Conservation (phyloP, 2,113 vertebrate species). For the Todiramphus chloris region DNA sequence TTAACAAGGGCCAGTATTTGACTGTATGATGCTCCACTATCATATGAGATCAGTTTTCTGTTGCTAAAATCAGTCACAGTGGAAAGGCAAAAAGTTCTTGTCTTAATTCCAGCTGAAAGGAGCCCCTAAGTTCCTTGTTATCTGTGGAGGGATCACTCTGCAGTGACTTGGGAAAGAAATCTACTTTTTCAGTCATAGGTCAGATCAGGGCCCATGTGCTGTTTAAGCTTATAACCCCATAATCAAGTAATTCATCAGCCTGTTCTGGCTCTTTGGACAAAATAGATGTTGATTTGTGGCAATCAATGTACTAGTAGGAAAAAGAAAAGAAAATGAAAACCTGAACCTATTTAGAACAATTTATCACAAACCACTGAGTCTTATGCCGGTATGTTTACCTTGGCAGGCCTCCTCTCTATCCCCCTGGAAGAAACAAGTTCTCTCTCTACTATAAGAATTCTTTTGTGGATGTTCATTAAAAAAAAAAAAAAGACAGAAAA, state of each 20-base stretch:
- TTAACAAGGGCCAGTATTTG: background rate
- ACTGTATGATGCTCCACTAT: background rate
- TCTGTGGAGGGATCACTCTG: background rate
- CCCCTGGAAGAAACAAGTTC: background rate
- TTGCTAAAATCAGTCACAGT: background rate
- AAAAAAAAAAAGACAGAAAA: background rate
- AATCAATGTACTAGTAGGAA: background rate
- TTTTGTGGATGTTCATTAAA: background rate
- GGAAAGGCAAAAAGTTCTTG: background rate
- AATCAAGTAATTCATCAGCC: background rate
- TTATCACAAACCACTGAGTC: background rate
- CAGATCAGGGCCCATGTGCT: background rate
- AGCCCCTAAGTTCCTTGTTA: background rate
- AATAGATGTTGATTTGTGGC: background rate
- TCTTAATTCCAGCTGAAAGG: background rate
- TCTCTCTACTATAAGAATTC: background rate
- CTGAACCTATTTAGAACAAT: background rate
- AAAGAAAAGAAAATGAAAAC: conserved; percentile 32
- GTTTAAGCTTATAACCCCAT: background rate
- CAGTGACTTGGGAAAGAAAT: background rate
- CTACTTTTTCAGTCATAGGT: background rate
- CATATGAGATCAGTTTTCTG: background rate
- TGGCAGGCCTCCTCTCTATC: background rate
- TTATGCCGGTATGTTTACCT: conserved; percentile 26
- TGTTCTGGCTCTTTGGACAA: background rate